phyloP scores from a whole-genome alignment of 2,797 vertebrate species.

The Glyptemys insculpta region DNA sequence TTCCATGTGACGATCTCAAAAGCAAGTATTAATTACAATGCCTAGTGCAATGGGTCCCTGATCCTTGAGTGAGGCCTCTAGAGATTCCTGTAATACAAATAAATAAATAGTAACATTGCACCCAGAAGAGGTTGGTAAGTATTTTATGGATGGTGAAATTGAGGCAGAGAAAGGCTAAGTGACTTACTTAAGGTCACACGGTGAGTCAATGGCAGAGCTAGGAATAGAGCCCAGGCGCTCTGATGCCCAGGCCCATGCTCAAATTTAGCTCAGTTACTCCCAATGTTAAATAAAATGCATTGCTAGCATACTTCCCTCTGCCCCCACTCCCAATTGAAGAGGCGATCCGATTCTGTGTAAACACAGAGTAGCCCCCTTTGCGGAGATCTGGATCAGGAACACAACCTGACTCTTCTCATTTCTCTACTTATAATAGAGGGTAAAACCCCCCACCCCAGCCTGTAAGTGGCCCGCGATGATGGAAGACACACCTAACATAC shows the following conservation, averaged over 20 bases:
- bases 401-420: neutral
- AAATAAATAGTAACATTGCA: neutral
- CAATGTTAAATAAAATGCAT: neutral
- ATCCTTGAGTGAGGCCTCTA: neutral
- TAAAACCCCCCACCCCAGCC: neutral
- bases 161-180: neutral
- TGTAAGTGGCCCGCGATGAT: neutral
- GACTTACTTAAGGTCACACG: neutral
- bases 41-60: neutral
- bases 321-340: neutral
- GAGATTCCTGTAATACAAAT: neutral
- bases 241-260: neutral
- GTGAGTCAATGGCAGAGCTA: neutral
- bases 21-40: neutral
- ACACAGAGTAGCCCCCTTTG: neutral
- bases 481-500: neutral
- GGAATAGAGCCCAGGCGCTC: neutral
- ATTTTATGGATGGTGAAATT: neutral
- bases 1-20: neutral
- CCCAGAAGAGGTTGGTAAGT: neutral
- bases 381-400: neutral
- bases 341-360: neutral
- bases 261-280: neutral
- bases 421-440: neutral
- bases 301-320: neutral